Evolutionary conservation across 2,888 invertebrate genomes (phyloP), one percentile per base, ranked within the genome.

Genomic region (Dasysyrphus tricinctus): DNA sequence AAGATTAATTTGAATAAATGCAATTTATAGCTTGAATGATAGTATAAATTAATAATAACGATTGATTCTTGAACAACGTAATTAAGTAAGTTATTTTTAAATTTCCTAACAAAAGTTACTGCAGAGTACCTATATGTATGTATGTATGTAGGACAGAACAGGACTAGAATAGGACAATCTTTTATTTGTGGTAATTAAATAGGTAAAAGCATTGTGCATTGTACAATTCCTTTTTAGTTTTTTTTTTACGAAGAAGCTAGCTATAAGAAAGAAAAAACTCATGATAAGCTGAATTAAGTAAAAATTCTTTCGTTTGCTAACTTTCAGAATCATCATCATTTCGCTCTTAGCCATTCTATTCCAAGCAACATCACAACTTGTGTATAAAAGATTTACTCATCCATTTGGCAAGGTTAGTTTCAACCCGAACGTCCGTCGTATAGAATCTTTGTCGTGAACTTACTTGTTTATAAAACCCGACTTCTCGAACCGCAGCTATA

Each of bases 301-400:
- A 73, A 63, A 73, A 74, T 78, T 85, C 77, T 63, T 81, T 74
- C 65, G 47, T 70, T 39, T 54, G 63, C 39, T 44, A 56, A 63
- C 67, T 51, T 67, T 19, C 37, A 67, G 49, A 69, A 80, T 75
- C 49, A 65, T 67, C 59, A 63, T 63, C 69, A 32, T 32, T 34
- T 59, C 57, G 51, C 54, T 72, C 51, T 69, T 63, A 59, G 12
- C 24, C 70, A 61, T 37, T 57, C 37, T 16, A 29, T 14, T 54
- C 1, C 14, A 29, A 29, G 29, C 32, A 54, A 54, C 24, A 69
- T 54, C 54, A 54, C 69, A 29, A 29, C 39, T 54, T 74, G 59
- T 63, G 78, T 86, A 86, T 86, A 86, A 82, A 86, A 86, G 86
- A 74, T 79, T 72, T 81, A 75, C 75, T 67, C 78, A 70, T 75